phyloP scores from a whole-genome alignment of 2,888 invertebrate genomes.

The Lasioglossum figueresi region DNA sequence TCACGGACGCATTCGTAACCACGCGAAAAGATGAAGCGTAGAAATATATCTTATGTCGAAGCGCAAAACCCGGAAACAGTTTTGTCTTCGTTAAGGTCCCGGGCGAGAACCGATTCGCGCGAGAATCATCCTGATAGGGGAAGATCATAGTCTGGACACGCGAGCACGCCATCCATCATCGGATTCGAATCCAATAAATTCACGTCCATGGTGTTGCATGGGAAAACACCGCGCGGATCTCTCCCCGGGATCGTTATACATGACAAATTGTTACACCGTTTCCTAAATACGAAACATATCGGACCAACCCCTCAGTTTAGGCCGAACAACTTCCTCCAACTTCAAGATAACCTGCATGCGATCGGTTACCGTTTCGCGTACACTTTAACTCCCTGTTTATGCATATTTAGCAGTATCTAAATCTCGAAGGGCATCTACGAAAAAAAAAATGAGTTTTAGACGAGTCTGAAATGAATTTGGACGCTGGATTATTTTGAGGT shows the following conservation, averaged over 20 bases:
- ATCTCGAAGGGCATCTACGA: too few species aligned
- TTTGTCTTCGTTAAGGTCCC: slow-evolving; percentile 17
- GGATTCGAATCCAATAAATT: slow-evolving; percentile 44
- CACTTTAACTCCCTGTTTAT: background rate
- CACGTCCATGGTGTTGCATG: slow-evolving; percentile 25
- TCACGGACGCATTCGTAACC: background rate
- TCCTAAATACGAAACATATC: slow-evolving; percentile 20
- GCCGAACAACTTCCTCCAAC: background rate
- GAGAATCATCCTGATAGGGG: slow-evolving; percentile 5
- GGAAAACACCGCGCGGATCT: slow-evolving; percentile 7
- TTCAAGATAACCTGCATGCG: background rate
- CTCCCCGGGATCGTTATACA: slow-evolving; percentile 9
- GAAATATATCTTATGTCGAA: background rate
- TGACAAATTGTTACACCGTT: slow-evolving; percentile 35
- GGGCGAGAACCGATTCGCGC: background rate
- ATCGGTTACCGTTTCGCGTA: background rate
- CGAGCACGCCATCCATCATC: slow-evolving; percentile 38
- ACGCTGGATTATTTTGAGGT: too few species aligned
- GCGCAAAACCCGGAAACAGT: background rate
- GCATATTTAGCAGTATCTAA: background rate
- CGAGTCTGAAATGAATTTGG: background rate
- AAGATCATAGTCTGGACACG: slow-evolving; percentile 16
- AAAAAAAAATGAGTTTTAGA: background rate
- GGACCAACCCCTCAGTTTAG: background rate
- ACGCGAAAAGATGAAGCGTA: background rate